Evolutionary conservation across 2,113 vertebrate species (phyloP).

Genomic region (Macquaria australasica): DNA sequence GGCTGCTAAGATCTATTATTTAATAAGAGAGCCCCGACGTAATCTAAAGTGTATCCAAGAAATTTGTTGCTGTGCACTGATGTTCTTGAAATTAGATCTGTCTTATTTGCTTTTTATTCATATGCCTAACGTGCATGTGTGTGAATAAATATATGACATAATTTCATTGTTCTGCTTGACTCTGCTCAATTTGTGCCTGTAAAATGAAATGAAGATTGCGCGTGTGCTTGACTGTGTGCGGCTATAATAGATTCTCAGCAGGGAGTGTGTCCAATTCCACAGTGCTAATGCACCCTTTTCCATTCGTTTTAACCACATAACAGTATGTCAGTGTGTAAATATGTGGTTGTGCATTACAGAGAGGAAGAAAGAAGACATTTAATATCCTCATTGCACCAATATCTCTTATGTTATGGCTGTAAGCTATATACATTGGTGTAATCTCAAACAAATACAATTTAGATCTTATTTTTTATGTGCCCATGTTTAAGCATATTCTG

Average conservation of each 20-base stretch:
- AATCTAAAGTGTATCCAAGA: constrained; percentile 73
- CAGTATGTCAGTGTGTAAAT: constrained; percentile 5
- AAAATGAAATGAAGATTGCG: constrained; percentile 66
- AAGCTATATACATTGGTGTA: not conserved
- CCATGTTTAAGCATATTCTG: not conserved
- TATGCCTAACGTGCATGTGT: constrained; percentile 70
- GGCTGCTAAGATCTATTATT: constrained; percentile 74
- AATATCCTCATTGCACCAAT: constrained; percentile 3
- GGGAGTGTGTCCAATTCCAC: constrained; percentile 45
- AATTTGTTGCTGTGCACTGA: constrained; percentile 65
- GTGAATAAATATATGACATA: constrained; percentile 75
- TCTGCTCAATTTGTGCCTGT: constrained; percentile 69
- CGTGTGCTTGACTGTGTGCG: constrained; percentile 37
- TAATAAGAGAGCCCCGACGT: constrained; percentile 73
- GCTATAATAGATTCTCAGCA: constrained; percentile 60
- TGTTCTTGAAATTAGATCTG: constrained; percentile 77
- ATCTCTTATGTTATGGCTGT: not conserved
- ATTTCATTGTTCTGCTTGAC: constrained; percentile 77
- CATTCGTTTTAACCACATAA: constrained; percentile 33
- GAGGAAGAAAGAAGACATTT: not conserved
- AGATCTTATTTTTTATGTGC: not conserved
- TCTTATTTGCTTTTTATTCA: constrained; percentile 77
- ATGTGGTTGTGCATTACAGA: not conserved
- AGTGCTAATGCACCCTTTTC: constrained; percentile 34
- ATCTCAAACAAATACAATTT: not conserved